A percentile compares a stretch with the other conserved stretches of the same genome.
Conservation (phyloP, 2,113 vertebrate genomes). For the Sarotherodon lohbergeri region DNA sequence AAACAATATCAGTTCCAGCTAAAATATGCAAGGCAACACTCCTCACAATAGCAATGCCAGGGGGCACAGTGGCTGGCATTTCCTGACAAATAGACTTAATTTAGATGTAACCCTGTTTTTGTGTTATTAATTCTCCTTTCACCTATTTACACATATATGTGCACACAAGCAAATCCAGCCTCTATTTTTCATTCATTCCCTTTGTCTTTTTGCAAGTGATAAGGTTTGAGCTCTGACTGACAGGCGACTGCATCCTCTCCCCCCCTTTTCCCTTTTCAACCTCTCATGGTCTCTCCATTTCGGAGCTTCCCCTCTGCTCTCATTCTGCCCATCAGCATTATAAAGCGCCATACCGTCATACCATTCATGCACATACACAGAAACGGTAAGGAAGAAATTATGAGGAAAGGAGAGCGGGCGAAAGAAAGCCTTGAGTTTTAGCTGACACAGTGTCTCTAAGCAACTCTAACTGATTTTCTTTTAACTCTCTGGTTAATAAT, state of each 20-base stretch:
- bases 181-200: background rate
- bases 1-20: constrained; percentile 38
- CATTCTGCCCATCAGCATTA: constrained; percentile 71
- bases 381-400: constrained; percentile 3
- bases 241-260: constrained; percentile 16
- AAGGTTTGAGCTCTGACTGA: constrained; percentile 36
- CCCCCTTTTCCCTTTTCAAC: constrained; percentile 1
- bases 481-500: constrained; percentile 2
- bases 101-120: constrained; percentile 26
- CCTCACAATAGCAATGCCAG: constrained; percentile 16
- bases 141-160: background rate
- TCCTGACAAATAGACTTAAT: constrained; percentile 51
- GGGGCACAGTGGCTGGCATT: constrained; percentile 30
- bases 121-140: constrained; percentile 33
- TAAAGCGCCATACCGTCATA: constrained; percentile 41
- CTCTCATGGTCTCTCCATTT: constrained; percentile 40
- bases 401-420: background rate
- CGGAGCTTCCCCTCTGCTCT: constrained; percentile 49
- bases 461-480: constrained; percentile 39
- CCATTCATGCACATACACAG: background rate
- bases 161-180: background rate
- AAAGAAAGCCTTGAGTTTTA: constrained; percentile 31
- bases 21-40: constrained; percentile 21
- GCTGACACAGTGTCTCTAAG: constrained; percentile 40
- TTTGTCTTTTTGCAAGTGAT: constrained; percentile 36